These are phyloP conservation scores for Erebia epiphron DNA, from an alignment of 2,888 invertebrate species.

Conservation along the genomic window DNA sequence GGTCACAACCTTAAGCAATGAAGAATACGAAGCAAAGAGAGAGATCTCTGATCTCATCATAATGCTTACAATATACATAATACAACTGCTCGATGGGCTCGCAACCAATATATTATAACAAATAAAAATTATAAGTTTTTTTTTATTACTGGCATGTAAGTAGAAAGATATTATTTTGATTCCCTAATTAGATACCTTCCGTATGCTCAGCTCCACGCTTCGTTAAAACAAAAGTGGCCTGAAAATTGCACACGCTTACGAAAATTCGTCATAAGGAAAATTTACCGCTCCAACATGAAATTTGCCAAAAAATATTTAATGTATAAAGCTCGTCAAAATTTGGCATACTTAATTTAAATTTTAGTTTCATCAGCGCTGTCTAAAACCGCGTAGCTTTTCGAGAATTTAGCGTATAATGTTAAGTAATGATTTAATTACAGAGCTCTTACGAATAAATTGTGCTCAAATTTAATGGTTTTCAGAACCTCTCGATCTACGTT, in stretches of 20 bases:
- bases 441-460: neutral
- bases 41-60: too few relatives aligned
- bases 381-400: conserved; percentile 6
- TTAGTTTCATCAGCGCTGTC: conserved; percentile 15
- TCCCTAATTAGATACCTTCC: conserved; percentile 10
- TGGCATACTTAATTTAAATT: conserved; percentile 25
- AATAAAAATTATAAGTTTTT: neutral
- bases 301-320: conserved; percentile 20
- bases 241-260: conserved; percentile 12
- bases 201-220: conserved; percentile 6
- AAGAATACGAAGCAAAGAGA: too few relatives aligned
- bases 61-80: too few relatives aligned
- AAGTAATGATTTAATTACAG: conserved; percentile 1
- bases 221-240: conserved; percentile 18
- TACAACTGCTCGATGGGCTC: too few relatives aligned
- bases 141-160: neutral
- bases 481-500: neutral
- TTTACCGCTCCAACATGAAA: conserved; percentile 16
- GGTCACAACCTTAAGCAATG: too few relatives aligned
- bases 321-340: conserved; percentile 27
- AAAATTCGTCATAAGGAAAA: conserved; percentile 21
- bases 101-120: too few relatives aligned
- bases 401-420: conserved; percentile 4
- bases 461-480: neutral
- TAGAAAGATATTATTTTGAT: conserved; percentile 1